A percentile compares a stretch with the other conserved stretches of the same genome.
These are phyloP conservation scores for Allobates femoralis DNA, from an alignment of 2,797 vertebrate species.

Conservation along the genomic window DNA sequence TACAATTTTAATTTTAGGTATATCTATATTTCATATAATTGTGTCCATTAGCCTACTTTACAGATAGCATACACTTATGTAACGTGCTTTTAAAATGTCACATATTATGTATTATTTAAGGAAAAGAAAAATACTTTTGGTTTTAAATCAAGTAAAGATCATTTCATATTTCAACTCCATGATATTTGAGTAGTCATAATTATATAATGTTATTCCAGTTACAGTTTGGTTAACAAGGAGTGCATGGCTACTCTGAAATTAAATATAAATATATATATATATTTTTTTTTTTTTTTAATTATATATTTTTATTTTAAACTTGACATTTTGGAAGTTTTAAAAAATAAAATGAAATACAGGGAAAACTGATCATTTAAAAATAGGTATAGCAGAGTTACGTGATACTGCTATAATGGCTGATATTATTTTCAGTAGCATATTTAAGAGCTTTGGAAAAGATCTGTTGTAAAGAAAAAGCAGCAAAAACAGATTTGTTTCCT, in stretches of 20 bases:
- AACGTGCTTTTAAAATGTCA: slow-evolving; percentile 6
- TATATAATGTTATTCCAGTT: not conserved
- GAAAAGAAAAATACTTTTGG: slow-evolving; percentile 1
- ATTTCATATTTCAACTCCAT: not conserved
- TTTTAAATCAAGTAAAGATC: not conserved
- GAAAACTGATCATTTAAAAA: no score
- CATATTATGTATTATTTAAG: not conserved
- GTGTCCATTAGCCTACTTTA: slow-evolving; percentile 25
- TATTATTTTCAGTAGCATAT: no score
- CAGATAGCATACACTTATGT: not conserved
- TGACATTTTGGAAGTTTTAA: no score
- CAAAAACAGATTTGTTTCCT: no score
- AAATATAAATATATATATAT: not conserved
- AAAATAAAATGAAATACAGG: no score
- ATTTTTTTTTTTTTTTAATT: not conserved
- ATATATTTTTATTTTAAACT: no score
- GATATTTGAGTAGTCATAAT: slow-evolving; percentile 23
- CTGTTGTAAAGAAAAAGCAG: no score
- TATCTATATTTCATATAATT: slow-evolving; percentile 34
- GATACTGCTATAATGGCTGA: no score
- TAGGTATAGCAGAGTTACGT: no score
- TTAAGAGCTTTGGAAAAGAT: no score
- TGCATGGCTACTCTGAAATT: not conserved
- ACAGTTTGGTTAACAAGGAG: not conserved
- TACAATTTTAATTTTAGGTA: not conserved